These are phyloP conservation scores for Polypterus senegalus DNA, from an alignment of 2,113 vertebrate species.

Conservation along the genomic window DNA sequence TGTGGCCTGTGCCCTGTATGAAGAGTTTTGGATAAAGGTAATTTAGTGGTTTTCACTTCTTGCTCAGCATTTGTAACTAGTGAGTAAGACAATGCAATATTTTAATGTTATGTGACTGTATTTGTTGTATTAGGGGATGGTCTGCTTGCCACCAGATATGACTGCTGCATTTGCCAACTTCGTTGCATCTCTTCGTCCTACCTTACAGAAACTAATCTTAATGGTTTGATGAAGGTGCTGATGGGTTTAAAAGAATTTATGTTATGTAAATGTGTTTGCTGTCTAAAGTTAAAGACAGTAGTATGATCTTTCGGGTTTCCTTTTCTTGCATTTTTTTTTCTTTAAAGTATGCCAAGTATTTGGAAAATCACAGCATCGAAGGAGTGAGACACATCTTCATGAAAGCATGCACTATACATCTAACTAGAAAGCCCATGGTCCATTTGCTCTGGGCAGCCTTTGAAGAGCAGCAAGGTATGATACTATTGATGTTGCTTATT, in stretches of 20 bases:
- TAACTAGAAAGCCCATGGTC: slow-evolving; percentile 84
- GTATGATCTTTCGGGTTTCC: slow-evolving; percentile 35
- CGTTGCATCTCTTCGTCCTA: slow-evolving; percentile 99
- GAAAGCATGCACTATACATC: slow-evolving; percentile 85
- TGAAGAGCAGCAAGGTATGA: slow-evolving; percentile 93
- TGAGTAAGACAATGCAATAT: slow-evolving; percentile 92
- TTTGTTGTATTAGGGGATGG: slow-evolving; percentile 99
- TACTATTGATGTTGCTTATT: no score
- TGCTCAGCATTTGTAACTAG: slow-evolving; percentile 70
- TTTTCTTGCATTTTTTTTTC: slow-evolving; percentile 60
- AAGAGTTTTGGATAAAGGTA: slow-evolving; percentile 99
- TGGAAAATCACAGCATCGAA: slow-evolving; percentile 92
- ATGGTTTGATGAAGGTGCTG: slow-evolving; percentile 99
- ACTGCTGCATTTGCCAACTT: slow-evolving; percentile 99
- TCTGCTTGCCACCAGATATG: slow-evolving; percentile 99
- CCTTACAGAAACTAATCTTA: slow-evolving; percentile 99
- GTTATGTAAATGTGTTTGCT: slow-evolving; percentile 86
- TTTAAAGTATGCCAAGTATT: slow-evolving; percentile 94
- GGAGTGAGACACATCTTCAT: slow-evolving; percentile 90
- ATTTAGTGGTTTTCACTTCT: slow-evolving; percentile 33
- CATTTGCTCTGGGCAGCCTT: slow-evolving; percentile 96
- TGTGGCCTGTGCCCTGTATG: slow-evolving; percentile 96
- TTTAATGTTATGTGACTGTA: slow-evolving; percentile 99
- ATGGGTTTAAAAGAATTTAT: slow-evolving; percentile 99
- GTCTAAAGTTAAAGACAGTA: slow-evolving; percentile 44